These are phyloP conservation scores for Eubasilissa regina DNA, from an alignment of 1,140 invertebrate species.

Conservation along the genomic window DNA sequence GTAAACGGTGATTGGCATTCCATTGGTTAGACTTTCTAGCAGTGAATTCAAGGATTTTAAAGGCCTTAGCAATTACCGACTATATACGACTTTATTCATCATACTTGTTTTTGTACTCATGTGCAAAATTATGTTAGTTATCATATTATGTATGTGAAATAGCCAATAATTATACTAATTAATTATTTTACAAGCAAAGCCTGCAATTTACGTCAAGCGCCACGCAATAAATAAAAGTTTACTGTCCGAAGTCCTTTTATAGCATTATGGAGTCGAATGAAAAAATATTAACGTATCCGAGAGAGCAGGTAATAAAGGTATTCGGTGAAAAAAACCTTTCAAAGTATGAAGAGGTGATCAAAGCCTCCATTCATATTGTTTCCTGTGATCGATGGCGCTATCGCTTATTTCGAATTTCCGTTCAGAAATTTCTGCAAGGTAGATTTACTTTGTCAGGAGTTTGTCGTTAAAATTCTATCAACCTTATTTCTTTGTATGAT, in stretches of 20 bases:
- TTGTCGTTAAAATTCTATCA: slow-evolving; percentile 15
- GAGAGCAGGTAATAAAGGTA: slow-evolving; percentile 17
- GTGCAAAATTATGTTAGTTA: too few relatives aligned
- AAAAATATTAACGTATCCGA: neutral
- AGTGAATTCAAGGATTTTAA: too few relatives aligned
- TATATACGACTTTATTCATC: too few relatives aligned
- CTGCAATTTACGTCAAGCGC: neutral
- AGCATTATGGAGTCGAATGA: neutral
- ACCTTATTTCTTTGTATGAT: neutral
- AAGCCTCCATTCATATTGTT: slow-evolving; percentile 29
- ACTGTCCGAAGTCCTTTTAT: neutral
- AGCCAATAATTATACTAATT: neutral
- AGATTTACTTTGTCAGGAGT: slow-evolving; percentile 16
- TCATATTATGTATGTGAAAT: too few relatives aligned
- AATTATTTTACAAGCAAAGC: neutral
- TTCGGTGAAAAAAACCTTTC: slow-evolving; percentile 11
- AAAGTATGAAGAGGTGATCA: slow-evolving; percentile 28
- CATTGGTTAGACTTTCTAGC: too few relatives aligned
- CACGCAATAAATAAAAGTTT: neutral
- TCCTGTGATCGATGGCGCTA: slow-evolving; percentile 31
- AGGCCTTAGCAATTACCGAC: too few relatives aligned
- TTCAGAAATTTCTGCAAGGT: slow-evolving; percentile 13
- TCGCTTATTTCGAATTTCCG: slow-evolving; percentile 45
- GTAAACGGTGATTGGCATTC: too few relatives aligned
- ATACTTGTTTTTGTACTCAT: too few relatives aligned